These are phyloP conservation scores for Oriolus oriolus DNA, from an alignment of 2,113 vertebrate genomes.

Conservation along the genomic window DNA sequence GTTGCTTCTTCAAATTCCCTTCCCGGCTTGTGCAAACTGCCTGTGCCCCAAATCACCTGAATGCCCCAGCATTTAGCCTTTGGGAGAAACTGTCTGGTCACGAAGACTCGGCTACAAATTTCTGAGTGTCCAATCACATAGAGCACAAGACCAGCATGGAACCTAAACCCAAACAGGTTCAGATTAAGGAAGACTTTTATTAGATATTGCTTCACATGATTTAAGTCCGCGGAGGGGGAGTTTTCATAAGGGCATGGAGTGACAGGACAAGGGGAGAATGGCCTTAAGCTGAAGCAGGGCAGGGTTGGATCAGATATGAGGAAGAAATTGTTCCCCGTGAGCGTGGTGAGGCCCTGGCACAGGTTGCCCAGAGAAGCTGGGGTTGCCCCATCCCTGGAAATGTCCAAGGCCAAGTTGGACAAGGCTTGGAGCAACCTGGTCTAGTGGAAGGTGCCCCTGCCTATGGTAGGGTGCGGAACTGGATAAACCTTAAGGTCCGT, in stretches of 20 bases:
- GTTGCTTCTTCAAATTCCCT: not conserved
- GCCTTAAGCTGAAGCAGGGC: too few relatives aligned
- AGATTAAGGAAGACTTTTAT: not conserved
- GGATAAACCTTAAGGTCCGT: not conserved
- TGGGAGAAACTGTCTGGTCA: rapidly evolving
- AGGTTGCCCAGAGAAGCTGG: not conserved
- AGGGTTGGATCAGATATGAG: not conserved
- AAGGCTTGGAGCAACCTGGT: not conserved
- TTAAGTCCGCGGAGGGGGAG: not conserved
- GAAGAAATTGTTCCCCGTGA: not conserved
- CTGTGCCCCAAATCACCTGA: too few relatives aligned
- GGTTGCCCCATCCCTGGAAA: not conserved
- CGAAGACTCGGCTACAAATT: not conserved
- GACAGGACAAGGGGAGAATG: not conserved
- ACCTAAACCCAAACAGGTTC: not conserved
- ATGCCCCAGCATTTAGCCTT: too few relatives aligned
- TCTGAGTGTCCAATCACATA: rapidly evolving
- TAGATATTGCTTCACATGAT: not conserved
- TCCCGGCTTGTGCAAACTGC: not conserved
- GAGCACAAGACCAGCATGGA: not conserved
- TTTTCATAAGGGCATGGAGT: not conserved
- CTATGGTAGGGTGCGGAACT: not conserved
- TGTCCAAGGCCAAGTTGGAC: not conserved
- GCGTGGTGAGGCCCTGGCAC: not conserved
- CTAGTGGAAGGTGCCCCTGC: not conserved